Conservation (phyloP, 1,140 invertebrate genomes). For the Phthorimaea operculella region DNA sequence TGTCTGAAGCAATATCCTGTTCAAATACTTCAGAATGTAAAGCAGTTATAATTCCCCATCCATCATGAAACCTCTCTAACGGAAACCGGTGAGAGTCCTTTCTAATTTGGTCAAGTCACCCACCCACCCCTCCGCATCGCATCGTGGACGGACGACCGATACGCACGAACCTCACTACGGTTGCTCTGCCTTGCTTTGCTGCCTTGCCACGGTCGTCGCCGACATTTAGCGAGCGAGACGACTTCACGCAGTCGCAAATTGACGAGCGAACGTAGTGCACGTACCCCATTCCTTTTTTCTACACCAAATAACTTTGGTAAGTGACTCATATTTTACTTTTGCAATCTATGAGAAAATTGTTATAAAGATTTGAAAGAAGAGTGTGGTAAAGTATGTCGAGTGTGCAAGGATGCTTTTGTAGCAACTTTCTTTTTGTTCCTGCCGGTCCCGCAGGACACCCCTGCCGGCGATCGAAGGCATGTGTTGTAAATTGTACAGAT, state of each 20-base stretch:
- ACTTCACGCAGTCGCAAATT: constrained; percentile 37
- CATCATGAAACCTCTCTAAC: background rate
- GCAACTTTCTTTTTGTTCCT: background rate
- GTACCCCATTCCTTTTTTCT: constrained; percentile 16
- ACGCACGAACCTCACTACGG: too few species aligned
- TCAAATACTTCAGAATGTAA: too few species aligned
- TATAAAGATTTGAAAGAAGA: too few species aligned
- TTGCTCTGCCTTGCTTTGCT: background rate
- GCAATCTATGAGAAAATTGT: background rate
- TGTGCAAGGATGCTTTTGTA: too few species aligned
- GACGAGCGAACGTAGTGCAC: constrained; percentile 38
- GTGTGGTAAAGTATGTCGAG: too few species aligned
- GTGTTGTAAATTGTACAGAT: constrained; percentile 6
- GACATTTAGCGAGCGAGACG: background rate
- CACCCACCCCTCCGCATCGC: background rate
- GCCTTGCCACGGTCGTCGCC: background rate
- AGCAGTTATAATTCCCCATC: too few species aligned
- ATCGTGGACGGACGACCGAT: background rate
- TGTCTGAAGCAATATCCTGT: too few species aligned
- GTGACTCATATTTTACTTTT: constrained; percentile 8
- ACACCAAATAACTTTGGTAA: constrained; percentile 41
- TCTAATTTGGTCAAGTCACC: background rate
- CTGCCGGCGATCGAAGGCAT: constrained; percentile 9
- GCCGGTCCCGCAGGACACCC: constrained; percentile 9
- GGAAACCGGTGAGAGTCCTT: background rate